These are phyloP conservation scores for Megalopta genalis DNA, from an alignment of 1,140 invertebrate genomes.

Conservation along the genomic window DNA sequence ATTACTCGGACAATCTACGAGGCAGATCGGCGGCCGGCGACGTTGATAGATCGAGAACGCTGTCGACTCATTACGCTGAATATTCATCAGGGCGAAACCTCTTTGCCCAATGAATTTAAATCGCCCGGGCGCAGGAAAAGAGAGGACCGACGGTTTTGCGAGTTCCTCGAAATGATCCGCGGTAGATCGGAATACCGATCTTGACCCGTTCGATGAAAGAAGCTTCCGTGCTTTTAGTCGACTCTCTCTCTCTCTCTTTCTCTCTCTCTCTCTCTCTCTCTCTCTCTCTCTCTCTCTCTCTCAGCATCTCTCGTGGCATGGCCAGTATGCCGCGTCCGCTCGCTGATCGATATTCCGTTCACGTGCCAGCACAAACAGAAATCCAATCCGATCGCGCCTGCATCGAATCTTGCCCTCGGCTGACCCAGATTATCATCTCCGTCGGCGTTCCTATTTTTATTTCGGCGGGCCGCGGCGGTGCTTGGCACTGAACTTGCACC, in stretches of 20 bases:
- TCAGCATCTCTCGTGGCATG: background rate
- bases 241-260: background rate
- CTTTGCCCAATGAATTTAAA: conserved; percentile 47
- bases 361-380: conserved; percentile 47
- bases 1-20: conserved; percentile 30
- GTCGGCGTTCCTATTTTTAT: conserved; percentile 48
- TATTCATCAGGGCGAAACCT: conserved; percentile 53
- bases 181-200: conserved; percentile 30
- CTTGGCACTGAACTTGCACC: conserved; percentile 55
- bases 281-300: background rate
- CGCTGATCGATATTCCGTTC: conserved; percentile 44
- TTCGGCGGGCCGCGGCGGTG: background rate
- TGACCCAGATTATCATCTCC: conserved; percentile 51
- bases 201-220: conserved; percentile 13
- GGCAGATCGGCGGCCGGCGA: conserved; percentile 24
- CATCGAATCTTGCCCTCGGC: conserved; percentile 35
- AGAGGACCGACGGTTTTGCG: background rate
- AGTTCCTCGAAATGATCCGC: conserved; percentile 12
- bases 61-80: conserved; percentile 49
- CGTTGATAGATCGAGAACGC: conserved; percentile 53
- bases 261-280: background rate
- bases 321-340: background rate
- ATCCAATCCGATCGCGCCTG: conserved; percentile 51
- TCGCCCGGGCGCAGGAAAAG: background rate
- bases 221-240: background rate